A percentile compares a stretch with the other conserved stretches of the same genome.
phyloP scores from a whole-genome alignment of 30 jellyfish, hydroid and myxozoan species.

The Aurelia sp. region DNA sequence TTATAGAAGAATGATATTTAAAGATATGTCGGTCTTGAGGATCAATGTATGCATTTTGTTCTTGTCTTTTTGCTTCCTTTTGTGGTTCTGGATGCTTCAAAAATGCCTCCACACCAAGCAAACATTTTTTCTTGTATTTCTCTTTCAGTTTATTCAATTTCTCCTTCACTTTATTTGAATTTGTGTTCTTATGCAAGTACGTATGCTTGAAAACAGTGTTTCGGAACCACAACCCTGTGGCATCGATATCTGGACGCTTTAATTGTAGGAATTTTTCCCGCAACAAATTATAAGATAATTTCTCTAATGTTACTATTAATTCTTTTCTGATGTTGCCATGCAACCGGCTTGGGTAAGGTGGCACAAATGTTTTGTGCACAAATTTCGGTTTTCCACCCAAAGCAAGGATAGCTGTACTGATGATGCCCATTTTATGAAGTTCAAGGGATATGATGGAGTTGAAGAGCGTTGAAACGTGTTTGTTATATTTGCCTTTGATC shows the following conservation, averaged over 20 bases:
- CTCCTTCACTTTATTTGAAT: background rate
- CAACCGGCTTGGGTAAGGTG: conserved; percentile 36
- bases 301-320: conserved; percentile 25
- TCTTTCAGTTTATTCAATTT: too few relatives aligned
- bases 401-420: conserved; percentile 4
- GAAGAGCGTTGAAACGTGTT: background rate
- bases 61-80: background rate
- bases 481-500: conserved; percentile 31
- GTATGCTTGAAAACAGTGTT: conserved; percentile 12
- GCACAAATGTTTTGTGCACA: conserved; percentile 31
- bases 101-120: background rate
- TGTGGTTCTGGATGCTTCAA: background rate
- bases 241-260: conserved; percentile 36
- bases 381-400: conserved; percentile 47
- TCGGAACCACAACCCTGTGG: conserved; percentile 17
- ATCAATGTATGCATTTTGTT: conserved; percentile 17
- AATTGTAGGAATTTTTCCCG: background rate
- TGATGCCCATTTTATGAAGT: conserved; percentile 4
- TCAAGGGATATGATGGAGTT: background rate
- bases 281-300: conserved; percentile 4
- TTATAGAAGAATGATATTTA: conserved; percentile 33
- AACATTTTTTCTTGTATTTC: background rate
- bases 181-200: background rate
- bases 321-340: conserved; percentile 27
- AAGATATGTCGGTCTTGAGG: conserved; percentile 44